Base-by-base conservation (phyloP, 2,888 invertebrate species). In the Drosophila cognata region DNA sequence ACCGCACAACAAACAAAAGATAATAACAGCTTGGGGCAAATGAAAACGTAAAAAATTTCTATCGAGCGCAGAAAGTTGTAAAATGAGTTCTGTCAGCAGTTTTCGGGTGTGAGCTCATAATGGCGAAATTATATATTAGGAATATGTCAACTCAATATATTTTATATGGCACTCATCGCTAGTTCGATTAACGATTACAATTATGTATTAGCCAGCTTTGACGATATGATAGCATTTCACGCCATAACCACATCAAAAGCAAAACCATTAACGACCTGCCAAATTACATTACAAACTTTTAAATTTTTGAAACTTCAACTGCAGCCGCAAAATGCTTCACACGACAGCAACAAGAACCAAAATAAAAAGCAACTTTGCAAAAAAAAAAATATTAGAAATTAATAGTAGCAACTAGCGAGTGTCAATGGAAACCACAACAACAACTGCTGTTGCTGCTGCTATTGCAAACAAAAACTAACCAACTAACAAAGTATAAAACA, bases 401-500 rank as follows among this genome's bases (percentile, higher is more conserved):
- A 88, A 89, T 88, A 82, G 84, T 81, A 74, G 84, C 89, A 89
- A 89, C 87, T 89, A 79, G 89, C 82, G 89, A 86, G 85, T 86
- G 87, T 74, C 85, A 77, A 88, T 82, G 78, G 69, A 81, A 78
- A 79, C 82, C 80, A 75, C 84, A 88, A 71, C 77, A 88, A 77
- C 72, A 82, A 64, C 52, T 29, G 35, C 77, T 52, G 51, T 58
- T 29, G 13, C 46, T 57, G 62, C 56, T 58, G 68, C 57, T 58
- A 70, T 55, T 66, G 64, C 77, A 74, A 87, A 84, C 78, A 81
- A 82, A 89, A 88, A 89, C 81, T 82, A 83, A 88, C 83, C 89
- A 81, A 77, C 88, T 82, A 89, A 89, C 86, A 82, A 89, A 89
- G 78, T 84, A 81, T 88, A 88, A 64, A 79, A 79, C 69, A 75